phyloP scores from a whole-genome alignment of 2,113 vertebrate genomes.

The Penelope pileata region DNA sequence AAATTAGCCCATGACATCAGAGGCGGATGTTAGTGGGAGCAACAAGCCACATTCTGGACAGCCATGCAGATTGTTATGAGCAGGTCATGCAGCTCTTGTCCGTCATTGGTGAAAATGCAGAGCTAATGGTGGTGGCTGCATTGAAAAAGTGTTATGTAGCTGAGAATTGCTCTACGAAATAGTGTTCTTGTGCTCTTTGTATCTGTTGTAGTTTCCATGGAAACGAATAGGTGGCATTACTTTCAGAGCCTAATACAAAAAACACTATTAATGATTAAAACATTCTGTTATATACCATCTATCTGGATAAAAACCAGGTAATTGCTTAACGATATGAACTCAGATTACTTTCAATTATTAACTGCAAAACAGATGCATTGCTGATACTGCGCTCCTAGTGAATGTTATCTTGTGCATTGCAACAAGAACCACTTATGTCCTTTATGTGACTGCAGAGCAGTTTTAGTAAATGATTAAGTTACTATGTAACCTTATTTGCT shows the following conservation, averaged over 20 bases:
- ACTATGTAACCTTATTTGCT: not conserved
- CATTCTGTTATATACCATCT: not conserved
- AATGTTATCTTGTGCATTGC: not conserved
- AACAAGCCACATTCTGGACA: no score
- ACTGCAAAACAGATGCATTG: not conserved
- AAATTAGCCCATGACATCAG: not conserved
- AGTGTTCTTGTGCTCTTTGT: not conserved
- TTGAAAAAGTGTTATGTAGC: not conserved
- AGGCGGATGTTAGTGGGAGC: no score
- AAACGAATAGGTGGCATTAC: not conserved
- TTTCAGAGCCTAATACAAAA: not conserved
- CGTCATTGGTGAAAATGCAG: no score
- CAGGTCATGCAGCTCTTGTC: no score
- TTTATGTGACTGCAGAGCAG: not conserved
- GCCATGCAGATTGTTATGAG: no score
- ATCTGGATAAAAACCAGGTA: not conserved
- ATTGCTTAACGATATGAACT: not conserved
- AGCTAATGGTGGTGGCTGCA: no score
- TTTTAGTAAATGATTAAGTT: not conserved
- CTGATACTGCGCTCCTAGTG: not conserved
- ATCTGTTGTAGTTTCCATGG: not conserved
- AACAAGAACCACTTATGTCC: not conserved
- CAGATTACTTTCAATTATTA: not conserved
- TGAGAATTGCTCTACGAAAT: not conserved
- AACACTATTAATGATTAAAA: not conserved